Base-by-base conservation (phyloP, 1,140 invertebrate species). In the Portunus trituberculatus region DNA sequence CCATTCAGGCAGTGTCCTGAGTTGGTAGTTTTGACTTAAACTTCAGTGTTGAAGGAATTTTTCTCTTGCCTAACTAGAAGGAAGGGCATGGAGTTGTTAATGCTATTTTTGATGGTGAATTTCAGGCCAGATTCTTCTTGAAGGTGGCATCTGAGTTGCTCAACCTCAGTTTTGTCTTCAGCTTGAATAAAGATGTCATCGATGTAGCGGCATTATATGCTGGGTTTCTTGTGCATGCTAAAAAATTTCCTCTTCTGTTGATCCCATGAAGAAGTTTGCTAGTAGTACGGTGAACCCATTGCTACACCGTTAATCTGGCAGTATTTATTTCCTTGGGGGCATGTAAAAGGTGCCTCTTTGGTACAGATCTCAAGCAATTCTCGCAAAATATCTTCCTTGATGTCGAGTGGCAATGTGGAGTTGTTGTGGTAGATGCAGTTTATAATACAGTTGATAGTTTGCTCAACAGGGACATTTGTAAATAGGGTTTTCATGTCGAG, bases 261-360 rank as follows among this genome's bases (percentile, higher is more conserved):
- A 39, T 2, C 39, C 39, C 39, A 39, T 39, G 39, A 39, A 39
- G 46, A 91, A 91, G 46, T 91, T 91, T 14, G 29, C 89, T 12
- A 59, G 4, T 32, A 91, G 89, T 4, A 39, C 48, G 89, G 20
- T 6, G 89, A 91, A 46, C 39, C 39, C 39, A 91, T 91, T 2
- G 89, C 89, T 46, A 91, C 89, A 25, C 89, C 89, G 29, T 91
- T 32, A 46, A 91, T 91, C 7, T 91, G 48, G 2, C 2, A 32
- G 29, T 91, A 45, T 91, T 91, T 91, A 28, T 91, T 48, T 4
- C 89, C 89, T 48, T 29, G 2, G 89, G 29, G 39, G 12, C 48
- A 59, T 6, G 46, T 91, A 32, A 91, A 91, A 6, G 89, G 89
- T 2, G 89, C 89, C 2, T 91, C 89, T 32, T 91, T 91, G 4